Conservation (phyloP, 1,140 invertebrate genomes). For the Panulirus ornatus region DNA sequence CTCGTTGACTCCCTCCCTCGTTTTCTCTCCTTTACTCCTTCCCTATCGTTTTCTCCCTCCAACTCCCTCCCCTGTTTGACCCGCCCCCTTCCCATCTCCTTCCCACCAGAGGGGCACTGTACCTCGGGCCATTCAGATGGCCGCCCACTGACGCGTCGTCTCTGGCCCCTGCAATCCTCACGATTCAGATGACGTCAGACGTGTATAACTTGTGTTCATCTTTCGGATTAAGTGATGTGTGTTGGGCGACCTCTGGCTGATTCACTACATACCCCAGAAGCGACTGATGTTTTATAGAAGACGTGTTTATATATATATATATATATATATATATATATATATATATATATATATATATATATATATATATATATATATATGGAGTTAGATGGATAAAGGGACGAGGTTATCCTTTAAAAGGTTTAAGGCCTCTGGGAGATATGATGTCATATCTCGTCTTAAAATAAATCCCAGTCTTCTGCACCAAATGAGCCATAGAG, state of each 20-base stretch:
- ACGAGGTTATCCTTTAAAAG: neutral
- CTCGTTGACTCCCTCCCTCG: neutral
- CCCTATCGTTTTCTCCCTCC: neutral
- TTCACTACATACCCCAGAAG: no score
- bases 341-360: constrained; percentile 4
- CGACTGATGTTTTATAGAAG: neutral
- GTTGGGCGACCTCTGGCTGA: neutral
- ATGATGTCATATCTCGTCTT: neutral
- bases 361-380: constrained; percentile 10
- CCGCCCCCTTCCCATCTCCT: neutral
- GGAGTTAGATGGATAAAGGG: neutral
- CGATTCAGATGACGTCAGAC: neutral
- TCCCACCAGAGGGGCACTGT: neutral
- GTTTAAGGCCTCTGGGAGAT: no score
- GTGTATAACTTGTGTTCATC: neutral
- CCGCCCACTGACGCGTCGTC: neutral
- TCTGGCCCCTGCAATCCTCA: neutral
- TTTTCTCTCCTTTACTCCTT: neutral
- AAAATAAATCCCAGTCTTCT: neutral
- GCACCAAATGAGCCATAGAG: no score
- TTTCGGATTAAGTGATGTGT: neutral
- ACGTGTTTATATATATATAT: constrained; percentile 5
- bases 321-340: neutral
- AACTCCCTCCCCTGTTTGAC: neutral
- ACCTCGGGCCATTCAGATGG: no score